A percentile compares a stretch with the other conserved stretches of the same genome.
These are phyloP conservation scores for Caenorhabditis sp. DNA, from an alignment of 2,888 invertebrate species.

Conservation along the genomic window DNA sequence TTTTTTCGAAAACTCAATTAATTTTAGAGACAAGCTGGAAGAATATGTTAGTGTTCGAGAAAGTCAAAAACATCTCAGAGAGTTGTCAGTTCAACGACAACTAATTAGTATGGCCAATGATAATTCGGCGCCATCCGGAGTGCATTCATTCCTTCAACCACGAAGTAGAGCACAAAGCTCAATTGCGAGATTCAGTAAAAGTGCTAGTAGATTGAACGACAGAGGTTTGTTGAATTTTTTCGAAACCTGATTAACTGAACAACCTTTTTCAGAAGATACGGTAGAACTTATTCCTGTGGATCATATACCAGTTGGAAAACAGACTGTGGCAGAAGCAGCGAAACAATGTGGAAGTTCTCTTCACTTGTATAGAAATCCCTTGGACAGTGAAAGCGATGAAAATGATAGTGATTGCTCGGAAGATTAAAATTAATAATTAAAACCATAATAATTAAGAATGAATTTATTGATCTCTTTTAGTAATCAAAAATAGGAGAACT, in stretches of 20 bases:
- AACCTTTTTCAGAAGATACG: slow-evolving; percentile 48
- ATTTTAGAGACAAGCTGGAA: slow-evolving; percentile 64
- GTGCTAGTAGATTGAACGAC: slow-evolving; percentile 48
- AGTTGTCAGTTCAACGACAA: slow-evolving; percentile 69
- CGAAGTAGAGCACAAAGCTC: slow-evolving; percentile 41
- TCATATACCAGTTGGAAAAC: slow-evolving; percentile 67
- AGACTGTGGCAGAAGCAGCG: slow-evolving; percentile 68
- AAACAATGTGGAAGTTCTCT: slow-evolving; percentile 53
- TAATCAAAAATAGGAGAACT: slow-evolving; percentile 22
- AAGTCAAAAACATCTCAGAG: slow-evolving; percentile 67
- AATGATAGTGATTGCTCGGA: slow-evolving; percentile 37
- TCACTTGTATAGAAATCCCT: slow-evolving; percentile 59
- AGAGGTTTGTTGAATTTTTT: no score
- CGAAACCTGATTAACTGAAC: no score
- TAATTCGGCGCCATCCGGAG: slow-evolving; percentile 30
- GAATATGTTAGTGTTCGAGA: slow-evolving; percentile 68
- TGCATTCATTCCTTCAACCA: slow-evolving; percentile 55
- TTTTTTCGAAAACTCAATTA: not conserved
- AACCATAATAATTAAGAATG: slow-evolving; percentile 3
- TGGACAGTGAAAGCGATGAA: slow-evolving; percentile 57
- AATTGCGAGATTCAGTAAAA: slow-evolving; percentile 49
- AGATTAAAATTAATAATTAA: slow-evolving; percentile 1
- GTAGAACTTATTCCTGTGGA: slow-evolving; percentile 39
- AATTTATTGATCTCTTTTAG: slow-evolving; percentile 13
- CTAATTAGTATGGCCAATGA: slow-evolving; percentile 61